phyloP scores from a whole-genome alignment of 2,888 invertebrate species.

The Nomada fucata region DNA sequence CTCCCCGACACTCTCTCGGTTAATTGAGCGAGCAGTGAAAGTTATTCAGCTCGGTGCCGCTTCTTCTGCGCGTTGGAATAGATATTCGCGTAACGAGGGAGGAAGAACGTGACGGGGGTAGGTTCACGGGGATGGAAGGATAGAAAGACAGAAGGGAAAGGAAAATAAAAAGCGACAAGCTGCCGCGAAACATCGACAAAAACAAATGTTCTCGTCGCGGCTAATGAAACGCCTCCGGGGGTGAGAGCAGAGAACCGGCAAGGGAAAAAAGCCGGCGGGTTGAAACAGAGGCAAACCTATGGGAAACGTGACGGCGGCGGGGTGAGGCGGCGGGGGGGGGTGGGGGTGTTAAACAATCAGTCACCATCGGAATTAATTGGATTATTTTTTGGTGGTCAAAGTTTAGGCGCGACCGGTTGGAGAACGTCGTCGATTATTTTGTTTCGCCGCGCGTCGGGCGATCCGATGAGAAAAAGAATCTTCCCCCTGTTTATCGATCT shows the following conservation, averaged over 20 bases:
- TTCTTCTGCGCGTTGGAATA: neutral
- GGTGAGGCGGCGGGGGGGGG: neutral
- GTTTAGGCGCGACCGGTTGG: constrained; percentile 49
- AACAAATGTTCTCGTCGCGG: constrained; percentile 68
- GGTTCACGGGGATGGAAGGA: neutral
- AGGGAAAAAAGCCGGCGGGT: constrained; percentile 26
- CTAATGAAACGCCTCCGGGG: constrained; percentile 68
- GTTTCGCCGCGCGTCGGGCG: constrained; percentile 16
- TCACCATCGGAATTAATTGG: constrained; percentile 45
- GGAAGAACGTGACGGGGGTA: constrained; percentile 1
- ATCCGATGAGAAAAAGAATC: constrained; percentile 13
- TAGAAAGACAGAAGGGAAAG: constrained; percentile 5
- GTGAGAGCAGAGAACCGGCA: constrained; percentile 14
- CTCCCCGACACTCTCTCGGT: neutral
- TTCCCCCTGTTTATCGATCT: constrained; percentile 44
- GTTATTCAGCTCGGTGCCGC: neutral
- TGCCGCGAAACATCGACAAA: constrained; percentile 65
- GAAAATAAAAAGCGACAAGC: constrained; percentile 58
- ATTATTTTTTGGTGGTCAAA: constrained; percentile 52
- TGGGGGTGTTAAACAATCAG: constrained; percentile 58
- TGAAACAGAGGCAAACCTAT: constrained; percentile 50
- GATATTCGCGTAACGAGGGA: constrained; percentile 30
- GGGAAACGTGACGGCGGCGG: constrained; percentile 47
- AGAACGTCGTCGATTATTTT: constrained; percentile 61
- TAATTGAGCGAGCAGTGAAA: constrained; percentile 32